A percentile compares a stretch with the other conserved stretches of the same genome.
Conservation (phyloP, 2,113 vertebrate genomes). For the Trematomus loennbergii region DNA sequence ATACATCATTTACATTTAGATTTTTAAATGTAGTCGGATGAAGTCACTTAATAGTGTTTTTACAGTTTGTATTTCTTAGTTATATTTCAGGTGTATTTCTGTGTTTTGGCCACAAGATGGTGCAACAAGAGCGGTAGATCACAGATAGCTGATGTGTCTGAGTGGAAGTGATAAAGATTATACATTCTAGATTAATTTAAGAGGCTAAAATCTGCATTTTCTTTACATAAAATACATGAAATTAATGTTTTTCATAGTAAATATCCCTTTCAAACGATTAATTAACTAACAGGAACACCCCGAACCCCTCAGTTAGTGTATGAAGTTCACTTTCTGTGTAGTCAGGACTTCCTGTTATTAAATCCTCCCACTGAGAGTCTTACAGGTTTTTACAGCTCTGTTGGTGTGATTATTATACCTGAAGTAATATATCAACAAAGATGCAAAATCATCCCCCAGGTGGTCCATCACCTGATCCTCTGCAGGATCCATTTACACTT, state of each 20-base stretch:
- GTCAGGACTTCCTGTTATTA: background rate
- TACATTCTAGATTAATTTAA: too few species aligned
- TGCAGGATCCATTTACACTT: too few species aligned
- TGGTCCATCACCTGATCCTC: background rate
- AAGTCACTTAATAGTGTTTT: too few species aligned
- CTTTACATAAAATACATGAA: too few species aligned
- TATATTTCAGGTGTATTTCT: background rate
- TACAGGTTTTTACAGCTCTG: background rate
- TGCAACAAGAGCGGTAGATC: background rate
- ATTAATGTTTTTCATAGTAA: too few species aligned
- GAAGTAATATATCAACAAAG: background rate
- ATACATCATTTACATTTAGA: too few species aligned
- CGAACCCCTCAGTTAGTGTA: background rate
- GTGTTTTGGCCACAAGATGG: background rate
- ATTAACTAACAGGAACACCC: background rate
- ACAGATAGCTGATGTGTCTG: background rate
- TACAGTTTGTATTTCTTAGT: too few species aligned
- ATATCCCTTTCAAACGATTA: too few species aligned
- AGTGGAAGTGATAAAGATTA: too few species aligned
- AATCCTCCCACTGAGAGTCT: background rate
- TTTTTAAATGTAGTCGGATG: too few species aligned
- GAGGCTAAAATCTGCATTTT: too few species aligned
- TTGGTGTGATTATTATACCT: background rate
- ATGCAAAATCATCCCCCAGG: background rate
- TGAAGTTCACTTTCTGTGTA: background rate